Evolutionary conservation across 2,888 invertebrate species (phyloP).

Genomic region (Eupithecia dodoneata): DNA sequence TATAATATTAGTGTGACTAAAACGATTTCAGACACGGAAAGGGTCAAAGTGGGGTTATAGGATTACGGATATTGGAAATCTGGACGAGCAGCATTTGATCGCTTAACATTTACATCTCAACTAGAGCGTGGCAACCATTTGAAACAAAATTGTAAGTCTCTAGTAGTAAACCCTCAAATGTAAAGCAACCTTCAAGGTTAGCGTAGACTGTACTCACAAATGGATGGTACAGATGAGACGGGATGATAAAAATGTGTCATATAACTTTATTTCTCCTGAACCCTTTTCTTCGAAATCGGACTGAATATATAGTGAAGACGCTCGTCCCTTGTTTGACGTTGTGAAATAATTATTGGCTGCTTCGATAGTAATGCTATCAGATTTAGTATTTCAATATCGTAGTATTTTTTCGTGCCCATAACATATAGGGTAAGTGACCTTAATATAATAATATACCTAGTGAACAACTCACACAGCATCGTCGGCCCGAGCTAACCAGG

Average conservation of each 20-base stretch:
- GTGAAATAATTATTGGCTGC: background rate
- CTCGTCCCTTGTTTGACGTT: background rate
- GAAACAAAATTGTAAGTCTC: background rate
- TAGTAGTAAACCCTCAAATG: background rate
- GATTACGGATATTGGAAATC: slow-evolving; percentile 44
- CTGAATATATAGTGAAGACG: slow-evolving; percentile 1
- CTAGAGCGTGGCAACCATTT: background rate
- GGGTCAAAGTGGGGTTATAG: slow-evolving; percentile 24
- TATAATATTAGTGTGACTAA: background rate
- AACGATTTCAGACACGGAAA: slow-evolving; percentile 21
- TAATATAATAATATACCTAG: no score
- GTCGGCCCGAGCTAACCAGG: no score
- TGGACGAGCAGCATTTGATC: slow-evolving; percentile 39
- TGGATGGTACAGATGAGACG: background rate
- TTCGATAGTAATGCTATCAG: background rate
- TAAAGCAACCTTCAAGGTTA: background rate
- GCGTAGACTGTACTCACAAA: background rate
- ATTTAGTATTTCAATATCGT: background rate
- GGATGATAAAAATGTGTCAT: slow-evolving; percentile 6
- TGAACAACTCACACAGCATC: no score
- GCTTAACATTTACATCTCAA: slow-evolving; percentile 1
- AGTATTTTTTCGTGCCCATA: background rate
- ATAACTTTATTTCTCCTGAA: slow-evolving; percentile 6
- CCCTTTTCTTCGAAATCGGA: background rate
- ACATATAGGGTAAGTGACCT: no score